Evolutionary conservation across 2,797 vertebrate genomes (phyloP).

Genomic region (Geotrypetes seraphini): DNA sequence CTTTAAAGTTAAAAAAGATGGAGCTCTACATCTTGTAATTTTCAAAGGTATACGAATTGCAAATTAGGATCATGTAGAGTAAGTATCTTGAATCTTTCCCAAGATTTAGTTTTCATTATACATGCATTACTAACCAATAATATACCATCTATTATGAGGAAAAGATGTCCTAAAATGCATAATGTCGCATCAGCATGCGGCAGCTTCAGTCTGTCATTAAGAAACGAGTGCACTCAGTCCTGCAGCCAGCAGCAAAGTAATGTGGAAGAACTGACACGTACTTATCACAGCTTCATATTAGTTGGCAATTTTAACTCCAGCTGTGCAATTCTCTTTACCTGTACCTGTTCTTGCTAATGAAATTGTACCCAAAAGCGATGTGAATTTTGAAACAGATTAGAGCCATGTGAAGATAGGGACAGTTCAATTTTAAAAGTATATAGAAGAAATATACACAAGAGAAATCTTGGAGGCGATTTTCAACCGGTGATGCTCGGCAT

Average conservation of each 20-base stretch:
- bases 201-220: background rate
- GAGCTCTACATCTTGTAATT: too few relatives aligned
- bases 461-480: too few relatives aligned
- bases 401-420: too few relatives aligned
- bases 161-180: background rate
- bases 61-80: too few relatives aligned
- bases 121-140: background rate
- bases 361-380: too few relatives aligned
- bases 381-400: too few relatives aligned
- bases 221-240: background rate
- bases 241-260: background rate
- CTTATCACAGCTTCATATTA: background rate
- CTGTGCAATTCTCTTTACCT: background rate
- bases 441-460: too few relatives aligned
- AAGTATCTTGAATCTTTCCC: rapidly evolving
- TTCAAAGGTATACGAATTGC: too few relatives aligned
- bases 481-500: too few relatives aligned
- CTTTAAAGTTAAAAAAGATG: too few relatives aligned
- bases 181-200: rapidly evolving
- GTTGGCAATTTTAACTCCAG: background rate
- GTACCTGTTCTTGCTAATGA: too few relatives aligned
- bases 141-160: background rate
- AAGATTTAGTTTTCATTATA: background rate
- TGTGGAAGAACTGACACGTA: background rate
- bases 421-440: too few relatives aligned